Percentiles rank a stretch among this genome's conserved stretches.
These are phyloP conservation scores for Rotaria macrura DNA, from an alignment of 2,888 invertebrate species.

Conservation along the genomic window DNA sequence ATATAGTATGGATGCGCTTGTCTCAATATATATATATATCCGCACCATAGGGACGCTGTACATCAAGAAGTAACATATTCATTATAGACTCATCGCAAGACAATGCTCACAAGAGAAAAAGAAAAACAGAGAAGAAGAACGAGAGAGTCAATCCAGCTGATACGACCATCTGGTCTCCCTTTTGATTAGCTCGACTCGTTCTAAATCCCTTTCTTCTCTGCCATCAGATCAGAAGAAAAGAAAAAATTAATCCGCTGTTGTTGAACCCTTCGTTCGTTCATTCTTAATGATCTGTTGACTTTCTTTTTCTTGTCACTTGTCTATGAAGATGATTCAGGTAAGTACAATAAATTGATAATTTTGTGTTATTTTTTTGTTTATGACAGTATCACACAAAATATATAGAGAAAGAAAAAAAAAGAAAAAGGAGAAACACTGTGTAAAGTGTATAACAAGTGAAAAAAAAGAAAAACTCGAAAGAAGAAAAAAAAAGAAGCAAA, in stretches of 20 bases:
- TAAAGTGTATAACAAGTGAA: slow-evolving; percentile 12
- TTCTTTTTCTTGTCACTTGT: slow-evolving; percentile 8
- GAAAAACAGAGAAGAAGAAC: not conserved
- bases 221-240: not conserved
- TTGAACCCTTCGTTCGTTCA: not conserved
- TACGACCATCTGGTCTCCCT: slow-evolving; percentile 4
- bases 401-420: not conserved
- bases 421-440: not conserved
- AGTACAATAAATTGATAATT: not conserved
- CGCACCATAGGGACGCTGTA: not conserved
- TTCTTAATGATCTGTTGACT: not conserved
- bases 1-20: not conserved
- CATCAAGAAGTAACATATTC: not conserved
- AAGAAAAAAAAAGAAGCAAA: not conserved
- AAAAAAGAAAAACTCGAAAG: not conserved
- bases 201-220: not conserved
- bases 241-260: not conserved
- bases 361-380: not conserved
- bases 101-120: not conserved
- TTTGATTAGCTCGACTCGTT: not conserved
- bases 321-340: not conserved
- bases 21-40: not conserved
- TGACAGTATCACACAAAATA: slow-evolving; percentile 10
- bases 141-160: not conserved
- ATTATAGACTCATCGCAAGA: not conserved